Percentiles rank a stretch among this genome's conserved stretches.
Evolutionary conservation across 2,888 invertebrate species (phyloP).

Genomic region (Ectobius pallidus): DNA sequence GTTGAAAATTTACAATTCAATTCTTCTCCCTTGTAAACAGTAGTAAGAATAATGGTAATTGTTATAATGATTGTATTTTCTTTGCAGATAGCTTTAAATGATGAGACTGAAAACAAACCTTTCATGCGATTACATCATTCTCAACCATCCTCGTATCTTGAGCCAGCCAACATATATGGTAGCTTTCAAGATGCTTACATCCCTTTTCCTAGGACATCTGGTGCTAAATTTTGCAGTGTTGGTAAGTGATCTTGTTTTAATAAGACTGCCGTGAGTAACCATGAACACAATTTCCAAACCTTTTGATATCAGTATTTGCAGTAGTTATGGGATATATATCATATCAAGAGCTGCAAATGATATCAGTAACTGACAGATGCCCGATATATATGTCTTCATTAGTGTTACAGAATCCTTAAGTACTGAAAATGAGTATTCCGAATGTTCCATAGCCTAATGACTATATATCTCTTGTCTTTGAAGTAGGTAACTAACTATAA

Average conservation of each 20-base stretch:
- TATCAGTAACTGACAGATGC: no score
- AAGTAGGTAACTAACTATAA: no score
- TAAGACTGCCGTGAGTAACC: no score
- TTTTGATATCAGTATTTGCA: not conserved
- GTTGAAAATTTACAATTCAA: no score
- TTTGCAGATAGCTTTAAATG: constrained; percentile 51
- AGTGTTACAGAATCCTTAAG: no score
- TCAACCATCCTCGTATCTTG: constrained; percentile 45
- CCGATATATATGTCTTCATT: no score
- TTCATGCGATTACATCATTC: constrained; percentile 44
- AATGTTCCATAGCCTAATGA: no score
- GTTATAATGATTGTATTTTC: not conserved
- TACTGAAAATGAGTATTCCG: no score
- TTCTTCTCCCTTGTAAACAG: no score
- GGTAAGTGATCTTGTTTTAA: constrained; percentile 57
- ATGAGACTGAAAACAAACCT: constrained; percentile 52
- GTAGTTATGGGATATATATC: no score
- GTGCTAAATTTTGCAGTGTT: constrained; percentile 89
- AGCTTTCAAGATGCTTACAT: constrained; percentile 76
- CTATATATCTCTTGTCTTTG: no score
- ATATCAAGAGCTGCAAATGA: no score
- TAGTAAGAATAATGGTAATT: constrained; percentile 42
- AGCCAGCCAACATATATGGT: constrained; percentile 52
- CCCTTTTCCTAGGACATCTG: constrained; percentile 93
- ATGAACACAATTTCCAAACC: not conserved